These are phyloP conservation scores for Drosophila teissieri DNA, from an alignment of 1,140 invertebrate species.

Conservation along the genomic window DNA sequence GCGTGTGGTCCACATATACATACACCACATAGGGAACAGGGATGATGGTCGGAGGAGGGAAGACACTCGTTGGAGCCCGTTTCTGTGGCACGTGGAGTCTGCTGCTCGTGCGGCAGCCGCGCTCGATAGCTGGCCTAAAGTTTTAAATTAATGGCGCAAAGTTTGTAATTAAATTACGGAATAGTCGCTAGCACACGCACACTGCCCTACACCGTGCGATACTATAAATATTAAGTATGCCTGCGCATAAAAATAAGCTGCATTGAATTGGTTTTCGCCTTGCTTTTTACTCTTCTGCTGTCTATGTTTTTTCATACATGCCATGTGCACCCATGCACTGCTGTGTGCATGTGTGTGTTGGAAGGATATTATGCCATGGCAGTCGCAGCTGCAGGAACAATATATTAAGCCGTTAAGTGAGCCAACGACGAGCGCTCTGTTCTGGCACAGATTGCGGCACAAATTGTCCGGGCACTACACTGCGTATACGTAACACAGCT, in stretches of 20 bases:
- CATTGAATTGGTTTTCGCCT: constrained; percentile 64
- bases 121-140: constrained; percentile 73
- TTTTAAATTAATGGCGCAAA: constrained; percentile 79
- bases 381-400: constrained; percentile 74
- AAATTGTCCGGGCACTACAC: constrained; percentile 58
- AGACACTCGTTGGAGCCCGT: background rate
- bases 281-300: constrained; percentile 54
- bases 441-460: constrained; percentile 68
- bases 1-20: constrained; percentile 29
- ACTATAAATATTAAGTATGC: constrained; percentile 55
- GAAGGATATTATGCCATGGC: constrained; percentile 62
- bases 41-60: constrained; percentile 3
- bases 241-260: constrained; percentile 47
- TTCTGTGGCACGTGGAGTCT: constrained; percentile 45
- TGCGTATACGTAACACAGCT: constrained; percentile 66
- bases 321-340: constrained; percentile 57
- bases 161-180: constrained; percentile 80
- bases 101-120: constrained; percentile 57
- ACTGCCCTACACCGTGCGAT: background rate
- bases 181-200: constrained; percentile 32
- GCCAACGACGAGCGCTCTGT: constrained; percentile 52
- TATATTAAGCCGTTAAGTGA: constrained; percentile 82
- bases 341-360: constrained; percentile 16
- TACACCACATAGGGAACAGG: background rate
- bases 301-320: constrained; percentile 44